Evolutionary conservation across 2,888 invertebrate species (phyloP).

Genomic region (Eupithecia pulchellata): DNA sequence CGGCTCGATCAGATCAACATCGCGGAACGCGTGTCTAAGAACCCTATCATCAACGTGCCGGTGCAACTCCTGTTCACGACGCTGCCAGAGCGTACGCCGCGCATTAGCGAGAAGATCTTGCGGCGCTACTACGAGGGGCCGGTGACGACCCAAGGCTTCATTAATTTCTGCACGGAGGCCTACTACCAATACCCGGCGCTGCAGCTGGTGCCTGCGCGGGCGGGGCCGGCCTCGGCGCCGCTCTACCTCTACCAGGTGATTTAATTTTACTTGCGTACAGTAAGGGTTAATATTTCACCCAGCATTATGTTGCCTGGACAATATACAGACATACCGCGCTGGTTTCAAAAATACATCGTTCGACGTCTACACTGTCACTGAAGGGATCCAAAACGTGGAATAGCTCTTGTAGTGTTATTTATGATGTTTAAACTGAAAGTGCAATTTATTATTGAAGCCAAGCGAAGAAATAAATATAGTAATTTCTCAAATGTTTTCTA

Average conservation of each 20-base stretch:
- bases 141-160: slow-evolving; percentile 58
- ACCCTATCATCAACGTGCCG: slow-evolving; percentile 57
- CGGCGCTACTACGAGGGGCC: slow-evolving; percentile 60
- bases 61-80: slow-evolving; percentile 53
- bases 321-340: background rate
- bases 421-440: background rate
- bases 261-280: background rate
- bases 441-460: background rate
- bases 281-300: background rate
- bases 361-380: background rate
- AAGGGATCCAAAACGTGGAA: background rate
- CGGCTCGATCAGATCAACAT: slow-evolving; percentile 63
- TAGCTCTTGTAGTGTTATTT: background rate
- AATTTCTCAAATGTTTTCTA: background rate
- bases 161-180: slow-evolving; percentile 62
- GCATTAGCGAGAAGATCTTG: slow-evolving; percentile 52
- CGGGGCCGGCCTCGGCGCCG: slow-evolving; percentile 62
- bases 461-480: background rate
- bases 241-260: slow-evolving; percentile 76
- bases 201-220: slow-evolving; percentile 56
- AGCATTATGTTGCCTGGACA: background rate
- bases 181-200: slow-evolving; percentile 69
- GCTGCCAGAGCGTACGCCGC: slow-evolving; percentile 44
- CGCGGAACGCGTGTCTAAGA: slow-evolving; percentile 50
- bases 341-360: background rate